These are phyloP conservation scores for Prosopocoilus inquinatus DNA, from an alignment of 2,888 invertebrate species.

Conservation along the genomic window DNA sequence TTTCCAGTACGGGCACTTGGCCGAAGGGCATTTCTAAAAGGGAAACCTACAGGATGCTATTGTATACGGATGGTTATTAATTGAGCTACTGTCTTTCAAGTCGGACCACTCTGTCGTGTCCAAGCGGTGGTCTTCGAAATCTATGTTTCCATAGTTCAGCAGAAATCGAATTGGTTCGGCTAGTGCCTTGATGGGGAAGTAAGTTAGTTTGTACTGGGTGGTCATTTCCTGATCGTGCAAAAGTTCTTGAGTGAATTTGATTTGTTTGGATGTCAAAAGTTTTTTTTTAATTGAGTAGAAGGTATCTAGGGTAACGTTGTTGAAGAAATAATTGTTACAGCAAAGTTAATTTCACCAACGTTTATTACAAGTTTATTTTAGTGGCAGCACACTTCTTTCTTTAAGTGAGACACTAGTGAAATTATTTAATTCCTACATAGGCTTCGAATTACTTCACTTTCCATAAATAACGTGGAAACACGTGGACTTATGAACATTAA, in stretches of 20 bases:
- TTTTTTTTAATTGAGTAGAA: too few species aligned
- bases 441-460: too few species aligned
- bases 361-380: too few species aligned
- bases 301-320: too few species aligned
- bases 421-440: too few species aligned
- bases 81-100: conserved; percentile 53
- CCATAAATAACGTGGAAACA: too few species aligned
- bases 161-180: conserved; percentile 61
- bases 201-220: conserved; percentile 50
- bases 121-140: conserved; percentile 58
- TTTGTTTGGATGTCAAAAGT: background rate
- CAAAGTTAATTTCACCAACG: too few species aligned
- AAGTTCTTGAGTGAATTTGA: background rate
- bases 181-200: conserved; percentile 59
- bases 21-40: conserved; percentile 59
- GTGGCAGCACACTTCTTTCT: too few species aligned
- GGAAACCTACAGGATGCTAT: background rate
- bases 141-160: conserved; percentile 56
- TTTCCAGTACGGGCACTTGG: conserved; percentile 61
- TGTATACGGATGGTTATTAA: too few species aligned
- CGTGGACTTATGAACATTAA: too few species aligned
- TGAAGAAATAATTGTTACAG: too few species aligned
- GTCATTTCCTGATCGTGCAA: conserved; percentile 5
- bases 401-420: too few species aligned
- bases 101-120: conserved; percentile 56